A percentile compares a stretch with the other conserved stretches of the same genome.
Conservation (phyloP, 2,888 invertebrate genomes). For the Nysson spinosus region DNA sequence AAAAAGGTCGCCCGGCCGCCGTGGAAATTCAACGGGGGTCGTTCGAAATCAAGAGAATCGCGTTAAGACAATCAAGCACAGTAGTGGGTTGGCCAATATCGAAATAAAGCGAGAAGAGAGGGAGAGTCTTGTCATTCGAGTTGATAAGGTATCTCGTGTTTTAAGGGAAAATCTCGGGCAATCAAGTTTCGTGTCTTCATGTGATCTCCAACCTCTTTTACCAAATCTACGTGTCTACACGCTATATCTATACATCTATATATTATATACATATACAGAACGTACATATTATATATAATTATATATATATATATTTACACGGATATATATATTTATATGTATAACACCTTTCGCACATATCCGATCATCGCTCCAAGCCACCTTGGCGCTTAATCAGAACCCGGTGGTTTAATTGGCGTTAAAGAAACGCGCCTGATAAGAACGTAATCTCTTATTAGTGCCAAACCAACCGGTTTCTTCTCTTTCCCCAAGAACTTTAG, state of each 20-base stretch:
- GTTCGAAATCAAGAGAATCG: constrained; percentile 67
- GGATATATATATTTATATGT: constrained; percentile 57
- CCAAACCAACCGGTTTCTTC: constrained; percentile 5
- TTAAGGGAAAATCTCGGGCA: constrained; percentile 5
- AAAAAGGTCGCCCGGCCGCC: constrained; percentile 45
- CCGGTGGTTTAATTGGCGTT: background rate
- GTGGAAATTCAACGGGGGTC: constrained; percentile 37
- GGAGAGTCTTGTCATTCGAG: background rate
- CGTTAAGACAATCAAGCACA: constrained; percentile 75
- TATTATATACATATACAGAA: constrained; percentile 46
- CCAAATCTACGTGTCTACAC: constrained; percentile 52
- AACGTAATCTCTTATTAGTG: no score
- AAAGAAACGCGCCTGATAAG: background rate
- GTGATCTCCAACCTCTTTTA: constrained; percentile 62
- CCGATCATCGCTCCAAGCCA: constrained; percentile 39
- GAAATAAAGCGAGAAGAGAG: constrained; percentile 23
- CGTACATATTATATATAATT: constrained; percentile 43
- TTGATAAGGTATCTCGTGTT: no score
- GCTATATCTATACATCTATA: constrained; percentile 54
- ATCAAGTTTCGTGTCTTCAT: constrained; percentile 53
- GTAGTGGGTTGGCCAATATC: constrained; percentile 60
- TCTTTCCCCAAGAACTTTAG: constrained; percentile 8
- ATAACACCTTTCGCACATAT: constrained; percentile 57
- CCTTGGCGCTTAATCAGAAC: constrained; percentile 11
- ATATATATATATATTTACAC: constrained; percentile 53